Evolutionary conservation across 1,140 invertebrate species (phyloP), one percentile per base, ranked within the genome.

Genomic region (Cardiocondyla obscurior): DNA sequence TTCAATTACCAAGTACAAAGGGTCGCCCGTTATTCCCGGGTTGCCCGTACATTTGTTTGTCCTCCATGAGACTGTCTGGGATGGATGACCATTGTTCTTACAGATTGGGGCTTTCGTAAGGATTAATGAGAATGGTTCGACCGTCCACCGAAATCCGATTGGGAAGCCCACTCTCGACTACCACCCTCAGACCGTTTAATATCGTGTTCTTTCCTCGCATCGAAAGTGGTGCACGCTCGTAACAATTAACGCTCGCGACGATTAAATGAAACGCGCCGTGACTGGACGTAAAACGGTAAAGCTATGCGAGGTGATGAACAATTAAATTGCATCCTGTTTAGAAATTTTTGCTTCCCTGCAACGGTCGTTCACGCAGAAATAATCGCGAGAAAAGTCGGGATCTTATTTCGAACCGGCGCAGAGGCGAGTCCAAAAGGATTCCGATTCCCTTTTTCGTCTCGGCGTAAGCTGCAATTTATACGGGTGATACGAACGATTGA

Each of bases 1-100:
- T 87, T 88, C 86, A 88, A 88, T 88, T 88, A 88, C 74, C 51
- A 76, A 77, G 46, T 85, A 88, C 82, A 87, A 88, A 88, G 57
- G 86, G 5, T 79, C 60, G 85, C 57, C 74, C 85, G 82, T 88
- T 87, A 86, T 87, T 88, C 85, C 60, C 76, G 69, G 69, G 33
- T 85, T 72, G 57, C 76, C 57, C 82, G 76, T 81, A 87, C 85
- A 83, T 88, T 87, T 88, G 82, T 85, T 88, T 87, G 86, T 82
- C 57, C 77, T 85, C 77, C 85, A 88, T 85, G 82, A 85, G 82
- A 36, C 51, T 49, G 85, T 85, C 86, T 77, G 76, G 76, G 70
- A 83, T 65, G 76, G 85, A 87, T 85, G 70, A 73, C 85, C 74
- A 88, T 88, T 88, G 85, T 88, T 73, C 86, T 87, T 87, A 87